Conservation (phyloP, 1,140 invertebrate species). For the Monochamus saltuarius region DNA sequence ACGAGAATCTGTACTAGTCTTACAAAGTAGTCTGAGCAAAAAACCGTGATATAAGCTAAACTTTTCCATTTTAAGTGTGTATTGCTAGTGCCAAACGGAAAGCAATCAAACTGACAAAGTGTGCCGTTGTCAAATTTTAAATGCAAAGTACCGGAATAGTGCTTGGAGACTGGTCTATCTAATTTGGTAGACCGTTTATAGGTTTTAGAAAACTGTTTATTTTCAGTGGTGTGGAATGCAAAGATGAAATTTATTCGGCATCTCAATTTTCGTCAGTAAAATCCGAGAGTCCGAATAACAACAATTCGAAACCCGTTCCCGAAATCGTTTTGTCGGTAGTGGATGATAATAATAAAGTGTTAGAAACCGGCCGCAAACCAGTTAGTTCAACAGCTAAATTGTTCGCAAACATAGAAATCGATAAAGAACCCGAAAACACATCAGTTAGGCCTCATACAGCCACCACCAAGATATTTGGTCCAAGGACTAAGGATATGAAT, state of each 20-base stretch:
- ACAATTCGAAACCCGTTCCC: conserved; percentile 24
- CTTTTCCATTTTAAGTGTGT: conserved; percentile 2
- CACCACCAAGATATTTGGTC: conserved; percentile 77
- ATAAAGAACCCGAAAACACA: conserved; percentile 27
- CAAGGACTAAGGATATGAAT: conserved; percentile 89
- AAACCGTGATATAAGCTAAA: conserved; percentile 5
- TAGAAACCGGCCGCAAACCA: conserved; percentile 31
- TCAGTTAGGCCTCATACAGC: conserved; percentile 62
- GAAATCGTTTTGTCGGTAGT: conserved; percentile 25
- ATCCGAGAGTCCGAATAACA: conserved; percentile 39
- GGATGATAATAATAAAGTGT: conserved; percentile 13
- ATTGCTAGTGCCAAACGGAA: neutral
- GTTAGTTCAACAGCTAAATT: conserved; percentile 39
- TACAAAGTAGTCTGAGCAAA: neutral
- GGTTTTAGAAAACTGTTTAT: conserved; percentile 13
- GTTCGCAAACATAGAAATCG: conserved; percentile 24
- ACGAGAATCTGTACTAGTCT: neutral
- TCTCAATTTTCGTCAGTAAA: conserved; percentile 58
- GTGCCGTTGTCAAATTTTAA: no score
- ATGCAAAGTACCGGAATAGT: no score
- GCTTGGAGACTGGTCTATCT: no score
- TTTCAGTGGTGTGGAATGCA: conserved; percentile 83
- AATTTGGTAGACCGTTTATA: no score
- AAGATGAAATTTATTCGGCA: conserved; percentile 81
- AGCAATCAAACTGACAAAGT: no score